Evolutionary conservation across 1,140 invertebrate genomes (phyloP).

Genomic region (Drosophila subpulchrella): DNA sequence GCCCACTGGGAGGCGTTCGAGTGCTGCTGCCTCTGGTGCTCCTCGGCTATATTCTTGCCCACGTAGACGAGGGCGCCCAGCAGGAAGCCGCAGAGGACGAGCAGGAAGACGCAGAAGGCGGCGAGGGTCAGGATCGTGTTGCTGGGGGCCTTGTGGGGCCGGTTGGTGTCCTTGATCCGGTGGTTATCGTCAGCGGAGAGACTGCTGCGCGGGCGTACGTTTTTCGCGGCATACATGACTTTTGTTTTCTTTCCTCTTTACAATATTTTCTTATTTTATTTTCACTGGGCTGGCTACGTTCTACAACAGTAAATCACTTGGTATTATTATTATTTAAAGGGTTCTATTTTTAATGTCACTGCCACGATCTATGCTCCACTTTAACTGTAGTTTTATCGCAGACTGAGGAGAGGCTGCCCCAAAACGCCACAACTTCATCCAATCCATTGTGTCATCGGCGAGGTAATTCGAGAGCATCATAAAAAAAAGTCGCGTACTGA

Average conservation of each 20-base stretch:
- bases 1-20: slow-evolving; percentile 28
- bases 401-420: slow-evolving; percentile 23
- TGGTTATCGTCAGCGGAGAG: slow-evolving; percentile 82
- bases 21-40: slow-evolving; percentile 60
- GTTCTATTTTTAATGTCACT: not conserved
- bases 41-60: slow-evolving; percentile 84
- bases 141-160: slow-evolving; percentile 60
- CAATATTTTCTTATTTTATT: slow-evolving; percentile 14
- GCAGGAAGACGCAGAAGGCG: slow-evolving; percentile 85
- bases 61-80: slow-evolving; percentile 85
- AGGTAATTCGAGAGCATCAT: slow-evolving; percentile 58
- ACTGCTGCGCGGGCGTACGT: slow-evolving; percentile 79
- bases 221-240: slow-evolving; percentile 75
- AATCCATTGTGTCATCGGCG: slow-evolving; percentile 51
- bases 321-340: slow-evolving; percentile 6
- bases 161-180: slow-evolving; percentile 76
- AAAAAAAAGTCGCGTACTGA: slow-evolving; percentile 42
- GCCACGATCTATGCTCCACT: slow-evolving; percentile 12
- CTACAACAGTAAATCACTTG: slow-evolving; percentile 15
- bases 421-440: slow-evolving; percentile 16
- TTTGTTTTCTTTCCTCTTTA: slow-evolving; percentile 24
- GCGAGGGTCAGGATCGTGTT: slow-evolving; percentile 80
- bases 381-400: slow-evolving; percentile 28
- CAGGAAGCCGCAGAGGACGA: slow-evolving; percentile 85
- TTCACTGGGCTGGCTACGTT: slow-evolving; percentile 26